Base-by-base conservation (phyloP, 2,113 vertebrate genomes). In the Notiomystis cincta region DNA sequence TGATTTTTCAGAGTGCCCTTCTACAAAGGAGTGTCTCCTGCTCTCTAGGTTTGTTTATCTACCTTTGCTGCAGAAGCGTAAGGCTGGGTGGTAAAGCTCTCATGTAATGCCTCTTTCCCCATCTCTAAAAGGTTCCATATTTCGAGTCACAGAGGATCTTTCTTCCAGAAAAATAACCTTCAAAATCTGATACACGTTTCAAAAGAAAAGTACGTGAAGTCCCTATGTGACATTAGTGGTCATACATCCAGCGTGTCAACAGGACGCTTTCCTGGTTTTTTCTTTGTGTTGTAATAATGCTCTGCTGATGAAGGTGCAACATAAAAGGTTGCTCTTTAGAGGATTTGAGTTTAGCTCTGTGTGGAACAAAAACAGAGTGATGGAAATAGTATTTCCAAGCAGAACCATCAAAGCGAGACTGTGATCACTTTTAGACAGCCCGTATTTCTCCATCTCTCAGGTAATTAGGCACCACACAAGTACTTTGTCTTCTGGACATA, bases 1-100 rank as follows among this genome's bases (percentile, higher is more conserved):
- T 91, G 93, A 79, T 90, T 94, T 95, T 81, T 82, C 66, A 60
- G 35, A 79, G 31, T 38, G 50, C 35, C 38, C 20, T 81, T 89
- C 73, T 93, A 81, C 72, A 70, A 88, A 87, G 64, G 13, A 69
- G 11, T 6, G 20, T 33, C 33, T 65, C n/a, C 57, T 89, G 33
- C 64, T 61, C 38, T 72, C 11, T 42, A 31, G 45, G 60, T 72
- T 25, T 89, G 40, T 0, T 62, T 80, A 73, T 81, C 53, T 22
- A 19, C 28, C 10, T 82, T 82, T 84, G 30, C 56, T 1, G 3
- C 54, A 66, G 81, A 50, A 90, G 51, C 0, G 0, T 31, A 54
- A 45, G 31, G 9, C 60, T 80, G 58, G 62, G 54, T 60, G 24
- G 33, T 69, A 85, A 80, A 91, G 27, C 57, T 94, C 18, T 75